These are phyloP conservation scores for Chelon auratus DNA, from an alignment of 2,797 vertebrate species.

Conservation along the genomic window DNA sequence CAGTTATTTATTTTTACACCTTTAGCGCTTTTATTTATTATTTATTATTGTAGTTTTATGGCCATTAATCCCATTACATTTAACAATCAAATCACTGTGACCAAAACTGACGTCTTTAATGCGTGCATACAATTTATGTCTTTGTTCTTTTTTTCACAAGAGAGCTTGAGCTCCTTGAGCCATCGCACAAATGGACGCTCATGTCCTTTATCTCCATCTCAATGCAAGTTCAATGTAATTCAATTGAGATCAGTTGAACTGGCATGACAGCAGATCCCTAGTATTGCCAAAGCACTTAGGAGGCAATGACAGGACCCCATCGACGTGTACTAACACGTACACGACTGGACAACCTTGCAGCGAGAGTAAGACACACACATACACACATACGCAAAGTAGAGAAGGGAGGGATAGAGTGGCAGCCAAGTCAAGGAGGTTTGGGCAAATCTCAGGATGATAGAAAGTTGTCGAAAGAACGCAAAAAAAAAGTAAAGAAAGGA, in stretches of 20 bases:
- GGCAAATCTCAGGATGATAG: slow-evolving; percentile 49
- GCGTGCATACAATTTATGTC: not conserved
- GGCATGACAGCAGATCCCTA: slow-evolving; percentile 85
- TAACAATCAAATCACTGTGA: slow-evolving; percentile 41
- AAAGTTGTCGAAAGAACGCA: slow-evolving; percentile 52
- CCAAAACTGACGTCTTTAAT: slow-evolving; percentile 8
- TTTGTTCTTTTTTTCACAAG: not conserved
- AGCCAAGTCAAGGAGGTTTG: slow-evolving; percentile 42
- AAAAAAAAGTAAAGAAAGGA: slow-evolving; percentile 47
- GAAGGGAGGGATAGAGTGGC: slow-evolving; percentile 32
- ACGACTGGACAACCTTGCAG: slow-evolving; percentile 58
- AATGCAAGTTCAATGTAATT: slow-evolving; percentile 84
- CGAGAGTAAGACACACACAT: slow-evolving; percentile 18
- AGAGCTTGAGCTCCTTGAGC: slow-evolving; percentile 57
- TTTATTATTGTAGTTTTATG: slow-evolving; percentile 19
- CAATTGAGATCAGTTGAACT: slow-evolving; percentile 85
- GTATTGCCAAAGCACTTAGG: slow-evolving; percentile 87
- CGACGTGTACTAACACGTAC: slow-evolving; percentile 77
- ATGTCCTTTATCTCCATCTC: slow-evolving; percentile 79
- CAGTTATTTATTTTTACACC: slow-evolving; percentile 42
- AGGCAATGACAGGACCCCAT: slow-evolving; percentile 85
- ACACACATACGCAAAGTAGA: slow-evolving; percentile 17
- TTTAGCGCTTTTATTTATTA: slow-evolving; percentile 16
- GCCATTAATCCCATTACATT: slow-evolving; percentile 17
- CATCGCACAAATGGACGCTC: slow-evolving; percentile 63